These are phyloP conservation scores for Origma solitaria DNA, from an alignment of 2,113 vertebrate species.

Conservation along the genomic window DNA sequence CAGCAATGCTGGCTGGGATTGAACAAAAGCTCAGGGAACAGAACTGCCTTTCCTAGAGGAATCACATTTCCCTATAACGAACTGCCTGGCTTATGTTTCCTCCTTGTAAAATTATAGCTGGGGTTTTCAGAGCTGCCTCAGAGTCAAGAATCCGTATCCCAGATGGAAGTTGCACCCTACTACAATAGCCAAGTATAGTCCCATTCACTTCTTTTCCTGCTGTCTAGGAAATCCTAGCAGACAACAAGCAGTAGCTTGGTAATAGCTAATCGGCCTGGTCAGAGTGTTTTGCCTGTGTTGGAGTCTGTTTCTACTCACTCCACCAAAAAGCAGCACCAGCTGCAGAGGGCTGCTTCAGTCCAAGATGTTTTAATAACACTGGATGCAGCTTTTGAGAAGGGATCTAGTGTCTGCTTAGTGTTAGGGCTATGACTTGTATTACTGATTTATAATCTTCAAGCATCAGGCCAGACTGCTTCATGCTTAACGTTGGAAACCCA, in stretches of 20 bases:
- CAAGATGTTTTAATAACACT: neutral
- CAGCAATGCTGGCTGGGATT: neutral
- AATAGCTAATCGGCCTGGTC: neutral
- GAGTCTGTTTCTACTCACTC: neutral
- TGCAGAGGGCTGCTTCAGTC: neutral
- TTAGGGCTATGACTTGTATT: neutral
- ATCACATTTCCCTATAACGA: neutral
- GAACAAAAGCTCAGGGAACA: neutral
- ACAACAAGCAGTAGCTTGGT: neutral
- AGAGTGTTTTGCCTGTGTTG: neutral
- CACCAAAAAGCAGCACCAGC: conserved; percentile 19
- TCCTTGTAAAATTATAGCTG: neutral
- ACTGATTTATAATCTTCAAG: neutral
- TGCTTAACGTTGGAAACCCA: neutral
- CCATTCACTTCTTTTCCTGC: neutral
- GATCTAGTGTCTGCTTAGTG: neutral
- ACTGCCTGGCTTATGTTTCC: neutral
- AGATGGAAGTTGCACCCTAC: neutral
- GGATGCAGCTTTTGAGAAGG: neutral
- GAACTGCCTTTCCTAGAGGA: neutral
- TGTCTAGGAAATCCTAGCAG: conserved; percentile 4
- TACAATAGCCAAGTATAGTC: neutral
- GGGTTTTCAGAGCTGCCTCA: neutral
- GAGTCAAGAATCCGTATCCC: neutral
- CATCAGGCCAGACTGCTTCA: neutral